Conservation (phyloP, 2,888 invertebrate genomes). For the Microplitis manilae region DNA sequence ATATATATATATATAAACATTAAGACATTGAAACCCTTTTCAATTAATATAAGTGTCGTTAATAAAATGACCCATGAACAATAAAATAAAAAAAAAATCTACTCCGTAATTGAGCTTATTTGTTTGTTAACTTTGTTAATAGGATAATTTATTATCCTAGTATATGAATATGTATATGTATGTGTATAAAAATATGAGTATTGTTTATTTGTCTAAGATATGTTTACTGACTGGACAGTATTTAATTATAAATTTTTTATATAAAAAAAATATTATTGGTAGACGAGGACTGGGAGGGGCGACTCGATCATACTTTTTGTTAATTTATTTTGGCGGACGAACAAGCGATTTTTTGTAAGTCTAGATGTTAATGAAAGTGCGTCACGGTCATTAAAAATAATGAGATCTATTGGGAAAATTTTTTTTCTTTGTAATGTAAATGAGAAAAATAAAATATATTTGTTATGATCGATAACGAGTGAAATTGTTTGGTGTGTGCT, state of each 20-base stretch:
- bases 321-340: background rate
- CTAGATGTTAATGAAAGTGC: constrained; percentile 28
- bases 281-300: background rate
- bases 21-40: background rate
- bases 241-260: background rate
- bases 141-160: background rate
- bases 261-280: background rate
- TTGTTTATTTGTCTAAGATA: background rate
- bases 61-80: background rate
- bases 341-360: background rate
- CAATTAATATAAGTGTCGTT: background rate
- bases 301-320: background rate
- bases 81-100: background rate
- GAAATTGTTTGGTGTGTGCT: background rate
- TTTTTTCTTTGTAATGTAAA: background rate
- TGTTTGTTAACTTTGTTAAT: background rate
- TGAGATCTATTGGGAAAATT: constrained; percentile 13
- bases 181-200: background rate
- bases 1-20: background rate
- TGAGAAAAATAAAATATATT: background rate
- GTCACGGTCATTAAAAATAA: constrained; percentile 40
- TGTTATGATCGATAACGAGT: background rate
- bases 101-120: background rate
- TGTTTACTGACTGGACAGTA: background rate
- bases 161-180: constrained; percentile 2